Evolutionary conservation across 2,888 invertebrate genomes (phyloP).

Genomic region (Augochlorella aurata): DNA sequence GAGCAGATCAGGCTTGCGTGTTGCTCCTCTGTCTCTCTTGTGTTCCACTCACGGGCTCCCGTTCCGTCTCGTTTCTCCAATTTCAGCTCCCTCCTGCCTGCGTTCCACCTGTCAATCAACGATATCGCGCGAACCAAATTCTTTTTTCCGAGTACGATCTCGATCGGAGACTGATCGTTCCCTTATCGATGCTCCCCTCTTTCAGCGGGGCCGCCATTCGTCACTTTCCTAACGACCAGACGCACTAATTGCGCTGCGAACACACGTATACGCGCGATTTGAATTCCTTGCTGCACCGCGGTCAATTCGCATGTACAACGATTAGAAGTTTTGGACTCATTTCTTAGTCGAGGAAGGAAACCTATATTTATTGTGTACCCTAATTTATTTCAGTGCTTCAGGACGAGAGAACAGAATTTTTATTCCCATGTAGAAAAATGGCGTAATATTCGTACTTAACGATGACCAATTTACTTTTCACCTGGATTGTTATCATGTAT

Average conservation of each 20-base stretch:
- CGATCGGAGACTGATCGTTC: slow-evolving; percentile 9
- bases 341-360: too few relatives aligned
- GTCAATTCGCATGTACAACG: too few relatives aligned
- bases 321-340: too few relatives aligned
- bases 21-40: slow-evolving; percentile 66
- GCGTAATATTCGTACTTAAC: too few relatives aligned
- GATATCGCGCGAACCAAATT: slow-evolving; percentile 34
- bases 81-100: slow-evolving; percentile 29
- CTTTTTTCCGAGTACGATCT: slow-evolving; percentile 11
- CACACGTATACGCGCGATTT: too few relatives aligned
- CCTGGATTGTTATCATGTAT: too few relatives aligned
- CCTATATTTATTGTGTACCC: too few relatives aligned
- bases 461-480: too few relatives aligned
- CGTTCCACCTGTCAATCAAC: slow-evolving; percentile 55
- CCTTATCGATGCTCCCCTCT: not conserved
- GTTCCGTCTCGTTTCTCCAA: slow-evolving; percentile 47
- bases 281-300: too few relatives aligned
- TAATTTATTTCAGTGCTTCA: too few relatives aligned
- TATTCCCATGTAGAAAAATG: too few relatives aligned
- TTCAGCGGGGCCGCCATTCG: not conserved
- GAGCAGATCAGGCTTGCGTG: slow-evolving; percentile 80
- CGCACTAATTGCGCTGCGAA: not conserved
- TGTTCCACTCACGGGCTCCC: slow-evolving; percentile 55
- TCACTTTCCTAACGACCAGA: not conserved
- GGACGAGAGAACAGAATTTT: too few relatives aligned